Evolutionary conservation across 2,113 vertebrate genomes (phyloP).

Genomic region (Atrichornis clamosus): DNA sequence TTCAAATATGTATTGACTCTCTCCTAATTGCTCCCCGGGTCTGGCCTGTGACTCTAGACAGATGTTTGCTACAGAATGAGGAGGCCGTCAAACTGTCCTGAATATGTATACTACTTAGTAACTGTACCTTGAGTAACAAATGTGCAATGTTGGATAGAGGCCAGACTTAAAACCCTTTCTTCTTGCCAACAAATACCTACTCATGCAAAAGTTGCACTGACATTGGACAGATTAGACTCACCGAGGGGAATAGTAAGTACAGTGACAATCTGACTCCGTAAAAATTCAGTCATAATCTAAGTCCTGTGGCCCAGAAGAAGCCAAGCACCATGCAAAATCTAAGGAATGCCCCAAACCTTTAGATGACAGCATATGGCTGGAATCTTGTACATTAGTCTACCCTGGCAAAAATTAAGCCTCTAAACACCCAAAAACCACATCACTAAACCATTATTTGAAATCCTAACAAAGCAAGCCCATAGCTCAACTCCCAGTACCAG

Average conservation of each 20-base stretch:
- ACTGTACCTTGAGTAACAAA: background rate
- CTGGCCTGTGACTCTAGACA: background rate
- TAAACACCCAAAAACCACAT: background rate
- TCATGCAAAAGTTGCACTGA: background rate
- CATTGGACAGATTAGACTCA: background rate
- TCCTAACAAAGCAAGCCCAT: background rate
- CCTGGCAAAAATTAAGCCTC: background rate
- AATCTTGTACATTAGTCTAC: background rate
- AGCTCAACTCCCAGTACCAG: background rate
- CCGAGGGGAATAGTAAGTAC: background rate
- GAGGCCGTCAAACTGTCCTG: background rate
- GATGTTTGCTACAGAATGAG: background rate
- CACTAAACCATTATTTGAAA: background rate
- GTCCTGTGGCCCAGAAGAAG: background rate
- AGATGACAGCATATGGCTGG: background rate
- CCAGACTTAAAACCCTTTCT: background rate
- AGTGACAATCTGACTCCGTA: background rate
- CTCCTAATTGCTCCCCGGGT: background rate
- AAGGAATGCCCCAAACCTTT: background rate
- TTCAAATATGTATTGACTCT: background rate
- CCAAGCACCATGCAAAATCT: background rate
- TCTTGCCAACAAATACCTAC: background rate
- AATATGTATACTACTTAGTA: background rate
- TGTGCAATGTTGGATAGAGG: background rate
- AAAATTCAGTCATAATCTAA: background rate